Evolutionary conservation across 2,888 invertebrate genomes (phyloP).

Genomic region (Cylindroiulus punctatus): DNA sequence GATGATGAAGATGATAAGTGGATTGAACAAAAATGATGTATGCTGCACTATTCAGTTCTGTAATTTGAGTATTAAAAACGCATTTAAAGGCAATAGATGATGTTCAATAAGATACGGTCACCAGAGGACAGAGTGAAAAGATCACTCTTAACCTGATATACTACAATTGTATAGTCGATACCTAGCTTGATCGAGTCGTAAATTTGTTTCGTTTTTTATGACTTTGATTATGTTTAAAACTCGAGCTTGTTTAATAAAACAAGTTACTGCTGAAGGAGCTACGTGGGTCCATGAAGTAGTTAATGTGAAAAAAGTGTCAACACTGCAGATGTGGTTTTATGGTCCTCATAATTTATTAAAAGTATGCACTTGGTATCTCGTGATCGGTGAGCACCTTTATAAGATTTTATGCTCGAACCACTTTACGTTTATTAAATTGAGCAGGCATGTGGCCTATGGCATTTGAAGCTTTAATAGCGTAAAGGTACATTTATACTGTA

Average conservation of each 20-base stretch:
- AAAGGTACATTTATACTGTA: neutral
- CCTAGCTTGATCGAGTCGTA: neutral
- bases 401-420: neutral
- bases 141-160: too few relatives aligned
- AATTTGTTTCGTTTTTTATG: neutral
- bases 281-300: neutral
- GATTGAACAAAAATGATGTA: too few relatives aligned
- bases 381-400: constrained; percentile 1
- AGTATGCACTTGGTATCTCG: neutral
- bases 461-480: neutral
- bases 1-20: too few relatives aligned
- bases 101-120: too few relatives aligned
- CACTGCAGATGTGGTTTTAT: constrained; percentile 19
- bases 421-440: constrained; percentile 12
- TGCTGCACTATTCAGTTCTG: too few relatives aligned
- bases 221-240: neutral
- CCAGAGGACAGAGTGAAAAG: too few relatives aligned
- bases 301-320: constrained; percentile 33
- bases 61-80: too few relatives aligned
- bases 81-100: too few relatives aligned
- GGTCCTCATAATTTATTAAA: constrained; percentile 23
- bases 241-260: neutral
- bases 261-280: neutral
- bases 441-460: constrained; percentile 30
- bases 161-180: too few relatives aligned